Evolutionary conservation across 2,113 vertebrate species (phyloP), one percentile per base, ranked within the genome.

Genomic region (Genyomyrus donnyi): DNA sequence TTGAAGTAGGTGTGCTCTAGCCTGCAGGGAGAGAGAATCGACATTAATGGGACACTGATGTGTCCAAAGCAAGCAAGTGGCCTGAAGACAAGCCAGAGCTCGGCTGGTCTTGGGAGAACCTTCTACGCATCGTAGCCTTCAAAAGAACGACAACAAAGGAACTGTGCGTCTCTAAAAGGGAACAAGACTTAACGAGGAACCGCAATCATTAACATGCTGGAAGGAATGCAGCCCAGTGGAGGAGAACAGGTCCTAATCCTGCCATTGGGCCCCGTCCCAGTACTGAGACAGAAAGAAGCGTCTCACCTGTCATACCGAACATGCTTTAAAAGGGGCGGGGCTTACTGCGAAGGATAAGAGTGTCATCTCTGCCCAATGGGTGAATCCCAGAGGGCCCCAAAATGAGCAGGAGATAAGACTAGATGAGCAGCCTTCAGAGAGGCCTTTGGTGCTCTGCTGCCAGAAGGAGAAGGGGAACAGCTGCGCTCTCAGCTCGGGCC

Each of bases 101-200:
- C 6, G 5, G 35, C 11, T 7, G 15, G 74, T 80, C 13, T 39
- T 80, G 74, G 42, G 45, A 2, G 19, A 48, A 46, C 21, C 19
- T 46, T 70, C 35, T 50, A 83, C 86, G 88, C 39, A 15, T 49
- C 74, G 21, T 88, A 83, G 77, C 62, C 89, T 92, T 66, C 90
- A 88, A 89, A 85, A 5, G 62, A 70, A 31, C 10, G 80, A 9
- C 27, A 35, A 49, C 35, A 85, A 90, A 83, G 89, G 49, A 92
- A 53, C 7, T 13, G 10, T 13, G 48, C 52, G 1, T 42, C 46
- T 42, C 42, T 83, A 49, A 58, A 89, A 90, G 90, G 39, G 89
- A 66, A 87, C 85, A 91, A 94, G 94, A 93, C 87, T 93, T 91
- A 93, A 93, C 88, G 89, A 92, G 92, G 91, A 90, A 89, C 92